Conservation (phyloP, 2,797 vertebrate genomes). For the Podargus strigoides region DNA sequence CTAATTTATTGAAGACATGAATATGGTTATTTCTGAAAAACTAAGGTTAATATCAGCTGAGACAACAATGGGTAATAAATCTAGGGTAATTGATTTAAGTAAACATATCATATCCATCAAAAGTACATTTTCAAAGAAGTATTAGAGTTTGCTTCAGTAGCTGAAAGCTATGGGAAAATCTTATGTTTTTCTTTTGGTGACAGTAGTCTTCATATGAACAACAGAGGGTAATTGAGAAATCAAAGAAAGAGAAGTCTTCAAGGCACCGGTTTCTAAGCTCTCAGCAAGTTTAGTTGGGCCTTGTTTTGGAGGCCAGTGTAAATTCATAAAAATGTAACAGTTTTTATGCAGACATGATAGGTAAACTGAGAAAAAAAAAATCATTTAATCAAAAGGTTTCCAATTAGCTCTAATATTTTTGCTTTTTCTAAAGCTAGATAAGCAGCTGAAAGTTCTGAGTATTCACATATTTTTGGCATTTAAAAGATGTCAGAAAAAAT, state of each 20-base stretch:
- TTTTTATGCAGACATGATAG: not conserved
- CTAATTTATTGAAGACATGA: not conserved
- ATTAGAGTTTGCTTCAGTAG: not conserved
- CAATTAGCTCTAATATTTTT: not conserved
- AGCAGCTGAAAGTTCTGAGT: not conserved
- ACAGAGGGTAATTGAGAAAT: not conserved
- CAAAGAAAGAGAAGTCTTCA: not conserved
- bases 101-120: not conserved
- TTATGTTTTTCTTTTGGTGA: not conserved
- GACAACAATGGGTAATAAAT: not conserved
- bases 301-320: not conserved
- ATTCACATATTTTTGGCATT: not conserved
- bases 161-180: not conserved
- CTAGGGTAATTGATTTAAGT: not conserved
- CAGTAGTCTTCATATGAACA: not conserved
- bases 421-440: not conserved
- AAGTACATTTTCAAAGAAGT: not conserved
- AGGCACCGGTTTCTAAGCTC: not conserved
- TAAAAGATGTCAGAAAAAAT: not conserved
- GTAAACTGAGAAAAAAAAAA: not conserved
- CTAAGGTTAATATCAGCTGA: not conserved
- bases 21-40: conserved; percentile 8
- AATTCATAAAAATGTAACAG: not conserved
- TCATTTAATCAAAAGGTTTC: not conserved
- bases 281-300: not conserved